phyloP scores from a whole-genome alignment of 1,140 invertebrate genomes.

The Drosophila saltans region DNA sequence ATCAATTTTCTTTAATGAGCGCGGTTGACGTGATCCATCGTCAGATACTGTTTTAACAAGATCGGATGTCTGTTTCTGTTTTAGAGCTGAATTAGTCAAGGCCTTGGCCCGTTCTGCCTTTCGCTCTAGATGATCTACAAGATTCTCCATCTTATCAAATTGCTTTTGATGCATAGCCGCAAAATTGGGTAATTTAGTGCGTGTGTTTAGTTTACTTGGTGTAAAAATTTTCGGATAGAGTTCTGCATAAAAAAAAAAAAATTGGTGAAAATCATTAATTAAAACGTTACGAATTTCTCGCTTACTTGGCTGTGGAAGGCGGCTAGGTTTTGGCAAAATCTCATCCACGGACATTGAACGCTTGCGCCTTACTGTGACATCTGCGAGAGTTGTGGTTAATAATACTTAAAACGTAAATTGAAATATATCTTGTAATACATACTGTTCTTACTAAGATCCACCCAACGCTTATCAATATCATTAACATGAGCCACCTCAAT shows the following conservation, averaged over 20 bases:
- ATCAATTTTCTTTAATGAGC: constrained; percentile 43
- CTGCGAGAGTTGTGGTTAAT: constrained; percentile 25
- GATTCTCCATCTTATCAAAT: constrained; percentile 87
- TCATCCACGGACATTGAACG: constrained; percentile 68
- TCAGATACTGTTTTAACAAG: constrained; percentile 31
- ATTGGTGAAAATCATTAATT: background rate
- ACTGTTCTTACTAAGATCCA: constrained; percentile 28
- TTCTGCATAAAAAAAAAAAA: constrained; percentile 15
- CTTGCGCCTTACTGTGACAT: constrained; percentile 64
- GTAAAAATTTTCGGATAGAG: constrained; percentile 22
- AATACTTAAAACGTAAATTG: background rate
- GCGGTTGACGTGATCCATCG: background rate
- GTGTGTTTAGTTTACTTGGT: constrained; percentile 48
- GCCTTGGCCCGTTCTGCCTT: constrained; percentile 84
- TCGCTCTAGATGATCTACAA: constrained; percentile 85
- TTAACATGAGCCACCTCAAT: constrained; percentile 39
- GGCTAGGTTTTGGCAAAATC: constrained; percentile 6
- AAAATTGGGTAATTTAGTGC: constrained; percentile 86
- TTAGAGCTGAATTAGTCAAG: constrained; percentile 65
- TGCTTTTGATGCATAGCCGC: constrained; percentile 86
- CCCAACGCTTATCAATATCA: constrained; percentile 54
- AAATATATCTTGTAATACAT: constrained; percentile 19
- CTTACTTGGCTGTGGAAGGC: constrained; percentile 61
- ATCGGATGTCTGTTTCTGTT: constrained; percentile 18
- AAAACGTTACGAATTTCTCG: background rate